These are phyloP conservation scores for Leucophenga maculata DNA, from an alignment of 2,888 invertebrate genomes.

Conservation along the genomic window DNA sequence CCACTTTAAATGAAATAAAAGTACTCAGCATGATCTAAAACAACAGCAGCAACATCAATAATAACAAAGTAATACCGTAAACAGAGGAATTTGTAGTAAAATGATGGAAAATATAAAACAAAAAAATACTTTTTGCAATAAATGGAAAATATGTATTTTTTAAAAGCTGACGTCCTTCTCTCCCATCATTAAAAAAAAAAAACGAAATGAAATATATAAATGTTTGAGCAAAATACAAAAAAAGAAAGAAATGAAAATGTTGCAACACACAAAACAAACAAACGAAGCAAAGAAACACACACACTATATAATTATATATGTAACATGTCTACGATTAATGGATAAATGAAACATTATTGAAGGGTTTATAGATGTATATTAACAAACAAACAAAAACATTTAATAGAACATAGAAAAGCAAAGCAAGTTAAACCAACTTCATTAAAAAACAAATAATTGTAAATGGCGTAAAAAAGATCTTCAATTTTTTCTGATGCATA, in stretches of 20 bases:
- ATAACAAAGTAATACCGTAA: conserved; percentile 39
- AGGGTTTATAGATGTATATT: conserved; percentile 36
- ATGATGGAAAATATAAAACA: conserved; percentile 48
- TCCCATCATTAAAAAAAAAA: conserved; percentile 39
- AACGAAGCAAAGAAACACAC: conserved; percentile 15
- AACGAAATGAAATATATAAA: no score
- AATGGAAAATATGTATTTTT: conserved; percentile 49
- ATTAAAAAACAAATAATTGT: conserved; percentile 29
- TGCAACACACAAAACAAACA: conserved; percentile 33
- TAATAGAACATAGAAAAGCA: conserved; percentile 48
- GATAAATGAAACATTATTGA: conserved; percentile 33
- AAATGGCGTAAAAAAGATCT: conserved; percentile 21
- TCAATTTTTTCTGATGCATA: neutral
- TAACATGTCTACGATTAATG: conserved; percentile 39
- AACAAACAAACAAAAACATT: conserved; percentile 39
- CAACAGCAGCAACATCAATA: conserved; percentile 36
- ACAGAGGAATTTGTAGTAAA: conserved; percentile 26
- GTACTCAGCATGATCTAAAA: conserved; percentile 36
- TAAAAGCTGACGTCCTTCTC: conserved; percentile 66
- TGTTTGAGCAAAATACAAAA: conserved; percentile 33
- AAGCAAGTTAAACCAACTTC: conserved; percentile 35
- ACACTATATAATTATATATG: conserved; percentile 35
- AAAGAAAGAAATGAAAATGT: conserved; percentile 40
- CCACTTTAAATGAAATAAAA: conserved; percentile 53
- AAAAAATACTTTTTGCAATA: conserved; percentile 42